Evolutionary conservation across 2,888 invertebrate species (phyloP).

Genomic region (Malacosoma neustria): DNA sequence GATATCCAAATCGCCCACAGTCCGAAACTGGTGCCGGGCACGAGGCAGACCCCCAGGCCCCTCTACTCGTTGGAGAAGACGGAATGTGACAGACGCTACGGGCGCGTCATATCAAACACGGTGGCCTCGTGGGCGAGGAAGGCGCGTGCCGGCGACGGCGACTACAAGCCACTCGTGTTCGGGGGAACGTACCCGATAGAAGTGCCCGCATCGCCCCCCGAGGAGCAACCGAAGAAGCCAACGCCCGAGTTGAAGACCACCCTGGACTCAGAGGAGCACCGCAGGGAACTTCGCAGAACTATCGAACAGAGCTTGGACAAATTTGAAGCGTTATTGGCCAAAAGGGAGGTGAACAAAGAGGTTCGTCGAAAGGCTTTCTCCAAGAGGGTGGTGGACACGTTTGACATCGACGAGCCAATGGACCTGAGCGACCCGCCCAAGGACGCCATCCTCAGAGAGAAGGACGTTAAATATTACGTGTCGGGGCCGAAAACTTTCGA

Average conservation of each 20-base stretch:
- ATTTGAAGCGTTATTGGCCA: constrained; percentile 49
- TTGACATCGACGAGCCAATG: constrained; percentile 23
- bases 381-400: constrained; percentile 18
- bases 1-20: constrained; percentile 34
- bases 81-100: constrained; percentile 36
- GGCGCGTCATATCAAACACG: constrained; percentile 72
- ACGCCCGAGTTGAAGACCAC: constrained; percentile 6
- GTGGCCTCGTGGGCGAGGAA: constrained; percentile 78
- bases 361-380: background rate
- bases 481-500: constrained; percentile 71
- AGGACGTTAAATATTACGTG: constrained; percentile 34
- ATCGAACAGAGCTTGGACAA: constrained; percentile 66
- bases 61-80: constrained; percentile 4
- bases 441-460: constrained; percentile 12
- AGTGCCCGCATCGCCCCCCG: constrained; percentile 65
- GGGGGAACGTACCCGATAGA: constrained; percentile 93
- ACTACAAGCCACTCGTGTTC: constrained; percentile 82
- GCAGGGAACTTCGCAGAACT: constrained; percentile 35
- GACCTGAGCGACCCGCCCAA: constrained; percentile 9
- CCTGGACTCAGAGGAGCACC: constrained; percentile 16
- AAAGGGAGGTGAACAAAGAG: constrained; percentile 17
- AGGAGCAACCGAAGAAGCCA: constrained; percentile 13
- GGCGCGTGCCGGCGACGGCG: constrained; percentile 39
- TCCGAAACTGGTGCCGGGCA: constrained; percentile 17
- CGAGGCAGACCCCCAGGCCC: background rate